Evolutionary conservation across 2,797 vertebrate species (phyloP).

Genomic region (Echiichthys vipera): DNA sequence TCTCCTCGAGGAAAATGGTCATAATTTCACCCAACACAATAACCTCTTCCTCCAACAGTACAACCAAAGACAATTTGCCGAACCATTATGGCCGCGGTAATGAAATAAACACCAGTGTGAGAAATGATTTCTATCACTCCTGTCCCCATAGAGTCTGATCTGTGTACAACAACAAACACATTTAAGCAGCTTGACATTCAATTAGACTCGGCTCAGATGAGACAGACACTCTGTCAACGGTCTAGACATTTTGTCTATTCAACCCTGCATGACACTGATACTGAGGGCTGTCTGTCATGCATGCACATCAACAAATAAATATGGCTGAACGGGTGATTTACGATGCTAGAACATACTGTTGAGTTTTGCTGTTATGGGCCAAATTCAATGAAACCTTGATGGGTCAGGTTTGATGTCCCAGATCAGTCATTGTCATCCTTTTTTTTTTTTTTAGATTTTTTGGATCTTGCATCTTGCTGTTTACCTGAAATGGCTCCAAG

Average conservation of each 20-base stretch:
- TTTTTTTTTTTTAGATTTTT: not conserved
- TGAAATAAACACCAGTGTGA: conserved; percentile 81
- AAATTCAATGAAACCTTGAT: conserved; percentile 16
- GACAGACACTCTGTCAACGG: conserved; percentile 50
- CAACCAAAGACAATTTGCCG: conserved; percentile 69
- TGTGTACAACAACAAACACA: conserved; percentile 75
- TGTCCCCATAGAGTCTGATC: conserved; percentile 78
- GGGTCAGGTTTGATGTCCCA: conserved; percentile 4
- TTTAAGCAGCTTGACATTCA: conserved; percentile 55
- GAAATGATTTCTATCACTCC: conserved; percentile 79
- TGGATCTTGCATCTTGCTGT: too few species aligned
- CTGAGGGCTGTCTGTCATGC: conserved; percentile 29
- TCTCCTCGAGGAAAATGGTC: conserved; percentile 55
- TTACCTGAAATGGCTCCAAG: not conserved
- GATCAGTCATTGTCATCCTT: conserved; percentile 26
- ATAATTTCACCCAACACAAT: conserved; percentile 72
- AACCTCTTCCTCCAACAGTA: conserved; percentile 66
- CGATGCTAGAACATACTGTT: not conserved
- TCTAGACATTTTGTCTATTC: conserved; percentile 47
- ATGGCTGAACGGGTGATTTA: not conserved
- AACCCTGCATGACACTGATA: conserved; percentile 37
- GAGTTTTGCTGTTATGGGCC: not conserved
- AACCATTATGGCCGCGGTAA: conserved; percentile 79
- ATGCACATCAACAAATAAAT: conserved; percentile 5
- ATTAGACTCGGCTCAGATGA: conserved; percentile 57